Conservation (phyloP, 1,140 invertebrate genomes). For the Drosophila triauraria region DNA sequence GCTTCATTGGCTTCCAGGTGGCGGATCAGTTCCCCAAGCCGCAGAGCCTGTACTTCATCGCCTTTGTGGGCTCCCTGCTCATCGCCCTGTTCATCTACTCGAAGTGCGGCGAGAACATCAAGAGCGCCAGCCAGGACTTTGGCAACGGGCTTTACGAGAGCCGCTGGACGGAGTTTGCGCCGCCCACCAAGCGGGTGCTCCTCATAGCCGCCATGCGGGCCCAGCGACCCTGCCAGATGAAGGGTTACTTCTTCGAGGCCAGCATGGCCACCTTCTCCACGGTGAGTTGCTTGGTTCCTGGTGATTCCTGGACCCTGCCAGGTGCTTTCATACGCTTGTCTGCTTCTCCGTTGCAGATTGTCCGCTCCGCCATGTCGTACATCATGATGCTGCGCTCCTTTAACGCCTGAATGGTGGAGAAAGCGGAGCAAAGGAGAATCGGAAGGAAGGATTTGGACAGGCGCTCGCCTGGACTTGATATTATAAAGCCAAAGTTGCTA, state of each 20-base stretch:
- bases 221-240: conserved; percentile 61
- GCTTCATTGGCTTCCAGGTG: conserved; percentile 70
- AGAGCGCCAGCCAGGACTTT: conserved; percentile 63
- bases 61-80: conserved; percentile 61
- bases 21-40: conserved; percentile 67
- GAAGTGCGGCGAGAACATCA: conserved; percentile 69
- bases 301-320: neutral
- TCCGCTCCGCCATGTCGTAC: conserved; percentile 69
- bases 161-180: conserved; percentile 57
- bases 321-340: neutral
- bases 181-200: conserved; percentile 41
- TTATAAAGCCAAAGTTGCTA: conserved; percentile 1
- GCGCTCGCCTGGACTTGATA: neutral
- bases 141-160: conserved; percentile 56
- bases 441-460: neutral
- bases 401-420: conserved; percentile 36
- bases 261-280: conserved; percentile 72
- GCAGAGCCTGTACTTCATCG: conserved; percentile 57
- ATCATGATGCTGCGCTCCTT: conserved; percentile 75
- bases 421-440: neutral
- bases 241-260: conserved; percentile 69
- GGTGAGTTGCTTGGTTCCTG: conserved; percentile 34
- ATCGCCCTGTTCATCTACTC: conserved; percentile 72
- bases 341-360: conserved; percentile 46
- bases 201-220: conserved; percentile 60